A percentile compares a stretch with the other conserved stretches of the same genome.
Evolutionary conservation across 2,113 vertebrate genomes (phyloP).

Genomic region (Oncorhynchus keta): DNA sequence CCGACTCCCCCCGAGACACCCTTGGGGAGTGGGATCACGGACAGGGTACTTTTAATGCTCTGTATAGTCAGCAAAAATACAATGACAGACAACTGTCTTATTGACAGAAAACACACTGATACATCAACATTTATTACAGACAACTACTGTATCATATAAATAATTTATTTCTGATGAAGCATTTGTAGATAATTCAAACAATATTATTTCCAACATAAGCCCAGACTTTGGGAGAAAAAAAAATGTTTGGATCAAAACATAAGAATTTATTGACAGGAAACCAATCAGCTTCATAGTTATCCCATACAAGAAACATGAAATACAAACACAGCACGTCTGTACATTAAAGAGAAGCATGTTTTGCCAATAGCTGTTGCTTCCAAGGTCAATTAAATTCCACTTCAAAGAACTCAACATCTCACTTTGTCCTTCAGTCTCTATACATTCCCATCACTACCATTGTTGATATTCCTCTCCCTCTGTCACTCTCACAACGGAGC

Average conservation of each 20-base stretch:
- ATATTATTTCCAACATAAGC: not conserved
- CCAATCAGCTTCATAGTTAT: not conserved
- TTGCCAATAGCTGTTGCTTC: no score
- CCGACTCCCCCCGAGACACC: no score
- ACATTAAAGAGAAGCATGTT: not conserved
- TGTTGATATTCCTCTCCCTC: not conserved
- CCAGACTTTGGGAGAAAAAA: not conserved
- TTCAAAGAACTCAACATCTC: not conserved
- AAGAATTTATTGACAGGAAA: not conserved
- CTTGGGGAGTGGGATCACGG: no score
- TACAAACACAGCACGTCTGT: not conserved
- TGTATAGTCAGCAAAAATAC: not conserved
- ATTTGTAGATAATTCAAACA: not conserved
- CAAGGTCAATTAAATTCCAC: no score
- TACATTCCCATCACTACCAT: not conserved
- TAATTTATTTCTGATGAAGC: not conserved
- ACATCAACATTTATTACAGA: not conserved
- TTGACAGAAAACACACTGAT: not conserved
- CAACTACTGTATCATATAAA: no score
- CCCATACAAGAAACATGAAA: no score
- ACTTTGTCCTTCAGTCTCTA: not conserved
- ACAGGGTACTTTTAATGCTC: not conserved
- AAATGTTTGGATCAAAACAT: not conserved
- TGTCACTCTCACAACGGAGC: no score
- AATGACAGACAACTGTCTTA: not conserved